These are phyloP conservation scores for Polyploca ridens DNA, from an alignment of 2,888 invertebrate species.

Conservation along the genomic window DNA sequence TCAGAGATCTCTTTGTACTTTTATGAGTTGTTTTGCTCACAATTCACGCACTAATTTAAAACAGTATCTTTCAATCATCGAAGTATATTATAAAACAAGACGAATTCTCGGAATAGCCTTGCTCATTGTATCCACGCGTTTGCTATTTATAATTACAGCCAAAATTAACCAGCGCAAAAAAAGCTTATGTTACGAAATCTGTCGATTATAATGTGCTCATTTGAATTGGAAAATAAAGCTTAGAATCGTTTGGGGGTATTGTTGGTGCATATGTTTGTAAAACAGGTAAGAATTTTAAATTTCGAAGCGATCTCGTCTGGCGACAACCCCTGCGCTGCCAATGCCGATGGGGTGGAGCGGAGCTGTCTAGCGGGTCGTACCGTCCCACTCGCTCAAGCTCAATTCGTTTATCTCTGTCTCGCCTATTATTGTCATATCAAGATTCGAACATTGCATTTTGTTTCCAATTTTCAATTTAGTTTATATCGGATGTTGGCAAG, in stretches of 20 bases:
- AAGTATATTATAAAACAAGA: slow-evolving; percentile 71
- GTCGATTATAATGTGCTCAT: slow-evolving; percentile 43
- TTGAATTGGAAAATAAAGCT: slow-evolving; percentile 49
- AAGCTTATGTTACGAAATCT: slow-evolving; percentile 50
- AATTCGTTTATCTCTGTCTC: slow-evolving; percentile 70
- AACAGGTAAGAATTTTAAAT: slow-evolving; percentile 77
- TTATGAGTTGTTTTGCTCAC: slow-evolving; percentile 58
- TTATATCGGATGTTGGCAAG: slow-evolving; percentile 82
- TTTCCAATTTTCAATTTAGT: slow-evolving; percentile 84
- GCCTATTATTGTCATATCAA: slow-evolving; percentile 83
- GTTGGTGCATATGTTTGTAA: slow-evolving; percentile 52
- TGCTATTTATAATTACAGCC: slow-evolving; percentile 82
- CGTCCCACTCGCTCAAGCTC: slow-evolving; percentile 58
- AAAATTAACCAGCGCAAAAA: slow-evolving; percentile 50
- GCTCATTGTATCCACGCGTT: slow-evolving; percentile 78
- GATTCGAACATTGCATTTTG: slow-evolving; percentile 83
- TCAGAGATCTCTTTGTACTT: slow-evolving; percentile 63
- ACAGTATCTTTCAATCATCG: slow-evolving; percentile 69
- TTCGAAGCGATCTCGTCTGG: slow-evolving; percentile 77
- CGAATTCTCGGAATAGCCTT: slow-evolving; percentile 76
- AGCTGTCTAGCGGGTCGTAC: slow-evolving; percentile 60
- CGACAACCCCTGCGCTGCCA: slow-evolving; percentile 80
- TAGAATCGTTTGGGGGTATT: slow-evolving; percentile 47
- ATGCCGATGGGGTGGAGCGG: slow-evolving; percentile 79
- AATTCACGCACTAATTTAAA: slow-evolving; percentile 63